Evolutionary conservation across 2,113 vertebrate genomes (phyloP).

Genomic region (Dolichotis patagonum): DNA sequence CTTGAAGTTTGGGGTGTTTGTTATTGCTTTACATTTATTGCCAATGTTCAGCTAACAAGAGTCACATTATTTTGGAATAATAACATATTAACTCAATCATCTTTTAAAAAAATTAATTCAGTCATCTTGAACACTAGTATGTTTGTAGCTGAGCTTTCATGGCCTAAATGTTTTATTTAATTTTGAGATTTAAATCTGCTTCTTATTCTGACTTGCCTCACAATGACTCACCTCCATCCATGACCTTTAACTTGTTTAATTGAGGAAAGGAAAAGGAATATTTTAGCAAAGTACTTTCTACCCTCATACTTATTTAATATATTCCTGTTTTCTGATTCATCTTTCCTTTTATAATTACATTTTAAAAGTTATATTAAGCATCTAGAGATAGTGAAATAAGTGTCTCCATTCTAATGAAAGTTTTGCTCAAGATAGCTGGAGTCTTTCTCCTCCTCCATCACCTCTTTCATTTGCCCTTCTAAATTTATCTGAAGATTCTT

Average conservation of each 20-base stretch:
- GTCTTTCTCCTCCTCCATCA: neutral
- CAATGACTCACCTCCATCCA: neutral
- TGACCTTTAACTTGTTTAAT: slow-evolving; percentile 64
- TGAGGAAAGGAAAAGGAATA: neutral
- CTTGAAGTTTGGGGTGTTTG: neutral
- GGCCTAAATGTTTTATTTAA: slow-evolving; percentile 64
- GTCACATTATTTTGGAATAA: slow-evolving; percentile 54
- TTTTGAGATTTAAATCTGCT: slow-evolving; percentile 57
- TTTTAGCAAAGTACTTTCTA: slow-evolving; percentile 41
- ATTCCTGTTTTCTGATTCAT: slow-evolving; percentile 59
- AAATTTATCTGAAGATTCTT: slow-evolving; percentile 29
- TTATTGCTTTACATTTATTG: neutral
- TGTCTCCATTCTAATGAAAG: neutral
- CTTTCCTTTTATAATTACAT: slow-evolving; percentile 66
- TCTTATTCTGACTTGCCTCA: slow-evolving; percentile 44
- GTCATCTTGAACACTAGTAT: slow-evolving; percentile 45
- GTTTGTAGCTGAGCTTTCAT: slow-evolving; percentile 43
- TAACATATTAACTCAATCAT: slow-evolving; percentile 44
- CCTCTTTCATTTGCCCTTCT: neutral
- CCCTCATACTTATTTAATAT: slow-evolving; percentile 51
- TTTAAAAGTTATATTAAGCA: slow-evolving; percentile 54
- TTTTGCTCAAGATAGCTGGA: neutral
- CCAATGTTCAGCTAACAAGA: slow-evolving; percentile 6
- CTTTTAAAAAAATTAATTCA: slow-evolving; percentile 5
- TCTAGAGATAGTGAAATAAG: slow-evolving; percentile 35